These are phyloP conservation scores for Naja naja DNA, from an alignment of 2,113 vertebrate genomes.

Conservation along the genomic window DNA sequence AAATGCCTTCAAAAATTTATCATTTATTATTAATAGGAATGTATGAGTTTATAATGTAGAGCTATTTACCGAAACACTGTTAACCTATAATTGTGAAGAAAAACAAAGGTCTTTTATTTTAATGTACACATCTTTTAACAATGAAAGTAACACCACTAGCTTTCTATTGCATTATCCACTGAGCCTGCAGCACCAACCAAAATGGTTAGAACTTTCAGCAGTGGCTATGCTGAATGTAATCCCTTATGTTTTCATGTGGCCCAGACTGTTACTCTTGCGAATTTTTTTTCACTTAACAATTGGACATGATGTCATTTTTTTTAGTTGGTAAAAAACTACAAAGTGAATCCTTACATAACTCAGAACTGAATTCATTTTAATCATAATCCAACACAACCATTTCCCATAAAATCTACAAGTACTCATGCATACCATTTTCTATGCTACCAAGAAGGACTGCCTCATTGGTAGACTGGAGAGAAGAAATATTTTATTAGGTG, in stretches of 20 bases:
- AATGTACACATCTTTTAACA: background rate
- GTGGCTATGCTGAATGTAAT: background rate
- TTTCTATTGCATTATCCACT: background rate
- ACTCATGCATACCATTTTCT: background rate
- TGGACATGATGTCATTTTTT: background rate
- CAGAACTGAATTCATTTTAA: background rate
- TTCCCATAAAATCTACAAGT: background rate
- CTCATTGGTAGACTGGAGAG: background rate
- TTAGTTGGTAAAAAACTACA: background rate
- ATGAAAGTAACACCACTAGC: background rate
- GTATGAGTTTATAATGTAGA: slow-evolving; percentile 1
- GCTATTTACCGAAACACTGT: background rate
- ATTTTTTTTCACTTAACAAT: background rate
- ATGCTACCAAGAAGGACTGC: background rate
- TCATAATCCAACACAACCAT: background rate
- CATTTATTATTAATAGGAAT: slow-evolving; percentile 47
- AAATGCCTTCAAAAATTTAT: slow-evolving; percentile 6
- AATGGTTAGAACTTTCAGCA: background rate
- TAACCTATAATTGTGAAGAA: background rate
- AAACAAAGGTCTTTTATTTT: background rate
- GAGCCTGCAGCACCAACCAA: background rate
- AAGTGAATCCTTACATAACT: background rate
- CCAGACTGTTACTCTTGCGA: background rate
- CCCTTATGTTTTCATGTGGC: background rate
- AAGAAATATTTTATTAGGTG: background rate